Evolutionary conservation across 2,888 invertebrate species (phyloP), one percentile per base, ranked within the genome.

Genomic region (Ornithoptera alexandrae): DNA sequence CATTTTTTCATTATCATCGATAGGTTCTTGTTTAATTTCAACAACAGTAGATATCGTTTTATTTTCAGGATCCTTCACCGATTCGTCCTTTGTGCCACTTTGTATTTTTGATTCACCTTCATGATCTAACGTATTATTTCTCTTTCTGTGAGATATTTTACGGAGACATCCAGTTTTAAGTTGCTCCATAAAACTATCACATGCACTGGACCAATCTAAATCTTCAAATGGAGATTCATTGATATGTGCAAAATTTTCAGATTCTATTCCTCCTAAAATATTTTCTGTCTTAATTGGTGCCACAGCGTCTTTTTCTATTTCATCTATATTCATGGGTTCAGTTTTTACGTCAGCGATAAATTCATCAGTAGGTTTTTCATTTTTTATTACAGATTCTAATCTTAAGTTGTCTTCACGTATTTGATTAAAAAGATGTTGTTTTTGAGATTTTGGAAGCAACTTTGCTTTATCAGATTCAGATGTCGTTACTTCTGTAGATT

Each of bases 111-210:
- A 78, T 67, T 87, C 87, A 76, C 68, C 83, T 65, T 85, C 84
- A 62, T 70, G 76, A 56, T 85, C 85, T 39, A 74, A 62, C 20
- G 79, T 84, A 65, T 90, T 89, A 53, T 76, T 72, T 71, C 93
- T 93, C 88, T 93, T 94, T 84, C 92, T 93, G 22, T 90, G 85
- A 1, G 87, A 84, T 72, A 93, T 93, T 81, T 94, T 95, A 83
- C 94, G 95, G 65, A 90, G 90, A 67, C 89, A 90, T 60, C 94
- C 94, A 74, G 84, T 93, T 84, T 94, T 94, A 62, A 97, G 85
- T 84, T 97, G 96, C 82, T 96, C 95, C 85, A 97, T 94, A 82
- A 97, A 96, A 85, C 93, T 95, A 85, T 96, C 96, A 87, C 96
- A 97, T 22, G 96, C 94, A 79, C 92, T 94, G 65, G 94, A 93